A percentile compares a stretch with the other conserved stretches of the same genome.
Conservation (phyloP, 2,113 vertebrate species). For the Trematomus loennbergii region DNA sequence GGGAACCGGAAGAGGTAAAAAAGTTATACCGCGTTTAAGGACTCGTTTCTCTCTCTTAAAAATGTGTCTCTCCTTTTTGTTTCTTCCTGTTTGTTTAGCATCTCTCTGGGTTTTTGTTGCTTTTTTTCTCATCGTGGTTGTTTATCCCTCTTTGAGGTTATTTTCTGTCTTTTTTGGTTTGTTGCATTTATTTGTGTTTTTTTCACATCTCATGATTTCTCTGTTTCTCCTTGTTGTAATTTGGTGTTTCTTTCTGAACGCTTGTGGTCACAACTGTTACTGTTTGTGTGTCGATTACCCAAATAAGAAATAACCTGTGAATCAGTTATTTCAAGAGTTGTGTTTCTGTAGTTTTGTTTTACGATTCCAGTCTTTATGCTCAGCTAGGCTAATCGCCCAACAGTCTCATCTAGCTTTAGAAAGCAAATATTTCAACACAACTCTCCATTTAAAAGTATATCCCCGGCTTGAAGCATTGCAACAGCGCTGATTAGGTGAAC, state of each 20-base stretch:
- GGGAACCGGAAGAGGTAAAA: no score
- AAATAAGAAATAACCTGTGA: neutral
- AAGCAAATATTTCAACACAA: constrained; percentile 7
- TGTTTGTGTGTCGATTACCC: neutral
- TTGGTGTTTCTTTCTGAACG: neutral
- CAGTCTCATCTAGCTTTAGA: neutral
- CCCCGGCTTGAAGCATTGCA: constrained; percentile 9
- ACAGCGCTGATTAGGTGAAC: neutral
- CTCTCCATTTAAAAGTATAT: neutral
- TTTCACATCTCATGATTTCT: neutral
- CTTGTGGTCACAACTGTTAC: neutral
- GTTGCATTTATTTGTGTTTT: neutral
- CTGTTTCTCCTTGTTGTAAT: neutral
- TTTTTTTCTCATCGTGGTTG: neutral
- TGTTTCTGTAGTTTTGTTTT: neutral
- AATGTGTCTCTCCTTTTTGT: neutral
- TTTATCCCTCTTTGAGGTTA: neutral
- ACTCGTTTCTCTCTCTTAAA: no score
- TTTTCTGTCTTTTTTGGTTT: neutral
- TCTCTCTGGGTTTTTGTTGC: neutral
- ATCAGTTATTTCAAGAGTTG: neutral
- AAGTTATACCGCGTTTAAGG: no score
- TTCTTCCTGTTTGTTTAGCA: neutral
- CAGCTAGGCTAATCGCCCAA: neutral
- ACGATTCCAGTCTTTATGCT: neutral